Evolutionary conservation across 2,888 invertebrate genomes (phyloP), one percentile per base, ranked within the genome.

Genomic region (Drosophila fulvimacula): DNA sequence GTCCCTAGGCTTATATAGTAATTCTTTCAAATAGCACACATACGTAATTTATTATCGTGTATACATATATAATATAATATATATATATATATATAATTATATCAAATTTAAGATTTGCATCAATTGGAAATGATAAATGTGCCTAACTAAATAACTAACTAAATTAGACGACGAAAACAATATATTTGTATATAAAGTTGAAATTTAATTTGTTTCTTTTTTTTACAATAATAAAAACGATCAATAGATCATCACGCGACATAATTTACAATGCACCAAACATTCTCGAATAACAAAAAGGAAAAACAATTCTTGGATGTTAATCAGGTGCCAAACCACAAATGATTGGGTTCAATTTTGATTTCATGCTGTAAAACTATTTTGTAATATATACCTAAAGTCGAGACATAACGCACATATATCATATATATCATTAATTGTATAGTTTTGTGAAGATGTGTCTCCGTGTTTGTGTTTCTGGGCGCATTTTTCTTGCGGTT

Each of bases 121-220:
- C 38, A 69, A 73, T 82, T 88, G 88, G 83, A 88, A 84, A 86
- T 83, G 64, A 55, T 82, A 58, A 72, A 70, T 66, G 73, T 69
- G 66, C 69, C 86, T 85, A 79, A 71, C 78, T 72, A 74, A 53
- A 59, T 65, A 61, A 69, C 64, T 79, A 73, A 69, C 64, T 80
- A 65, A 74, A 64, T 65, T 39, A 65, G 46, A 38, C 27, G 67
- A 58, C 39, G 41, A 62, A 53, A 63, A 69, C 44, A 42, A 48
- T 46, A 21, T 36, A 6, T 52, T 59, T 59, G 5, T 69, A 30
- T 46, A 27, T 46, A 46, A 24, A 41, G 30, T 58, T 62, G 53
- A 57, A 52, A 63, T 27, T 38, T 38, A n/a, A 39, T 24, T 39
- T 42, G 30, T 53, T 64, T 30, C 9, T 44, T 17, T 41, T 17